Base-by-base conservation (phyloP, 2,797 vertebrate species). In the Furcifer pardalis region DNA sequence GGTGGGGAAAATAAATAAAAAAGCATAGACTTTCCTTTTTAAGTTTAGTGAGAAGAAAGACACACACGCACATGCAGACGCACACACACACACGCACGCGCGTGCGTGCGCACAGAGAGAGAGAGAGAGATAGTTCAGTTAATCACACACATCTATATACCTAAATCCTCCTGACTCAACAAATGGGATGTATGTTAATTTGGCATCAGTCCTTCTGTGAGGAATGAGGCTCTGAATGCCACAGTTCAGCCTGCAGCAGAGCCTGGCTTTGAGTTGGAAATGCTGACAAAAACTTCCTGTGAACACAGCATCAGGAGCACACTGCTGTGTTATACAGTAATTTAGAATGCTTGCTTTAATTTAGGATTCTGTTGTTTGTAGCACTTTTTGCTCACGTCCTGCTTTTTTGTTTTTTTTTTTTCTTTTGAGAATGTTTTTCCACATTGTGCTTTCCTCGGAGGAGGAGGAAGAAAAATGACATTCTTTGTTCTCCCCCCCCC, bases 401-500 rank as follows among this genome's bases (percentile, higher is more conserved):
- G 32, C 42, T 40, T 72, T 63, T 37, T 17, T 7, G 7, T 9
- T 65, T 21, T 5, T 77, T 86, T 76, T 83, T 76, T 62, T 76
- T 59, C 30, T 56, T 5, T 79, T 30, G 8, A 12, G 46, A 49
- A 49, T 72, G 83, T 5, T 83, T 93, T 86, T 83, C 81, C 4
- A 30, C 19, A 44, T 27, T 49, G 3, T 42, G 0, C 0, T 81
- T 91, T 89, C 69, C 79, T 35, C 32, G 66, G 80, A 86, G 46
- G 74, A 30, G 78, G 65, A 60, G 42, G 13, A 71, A 56, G n/a
- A 56, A 73, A 89, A 90, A 56, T 42, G 77, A n/a, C 1, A 44
- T 82, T 87, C 52, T 49, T 91, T 92, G 30, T 86, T 86, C 25
- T 87, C 87, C n/a, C n/a, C n/a, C n/a, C n/a, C 63, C 60, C 71